Conservation (phyloP, 2,888 invertebrate genomes). For the Hirtodrosophila duncani region DNA sequence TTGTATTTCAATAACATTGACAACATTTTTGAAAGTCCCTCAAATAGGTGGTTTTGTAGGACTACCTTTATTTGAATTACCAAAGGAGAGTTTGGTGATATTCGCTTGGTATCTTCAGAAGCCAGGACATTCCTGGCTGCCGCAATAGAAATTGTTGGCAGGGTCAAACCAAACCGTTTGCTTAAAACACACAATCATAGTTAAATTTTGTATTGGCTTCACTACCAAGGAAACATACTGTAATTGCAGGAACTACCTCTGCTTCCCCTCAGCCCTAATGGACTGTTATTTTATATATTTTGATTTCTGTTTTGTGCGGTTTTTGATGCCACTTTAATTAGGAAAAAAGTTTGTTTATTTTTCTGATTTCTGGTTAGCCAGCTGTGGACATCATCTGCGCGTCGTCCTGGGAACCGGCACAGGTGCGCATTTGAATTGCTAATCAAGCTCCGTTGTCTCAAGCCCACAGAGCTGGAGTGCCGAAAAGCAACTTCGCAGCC, state of each 20-base stretch:
- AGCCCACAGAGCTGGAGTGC: constrained; percentile 12
- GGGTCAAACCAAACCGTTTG: no score
- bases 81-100: no score
- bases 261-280: background rate
- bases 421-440: constrained; percentile 57
- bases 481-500: constrained; percentile 8
- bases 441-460: constrained; percentile 56
- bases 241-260: no score
- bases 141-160: no score
- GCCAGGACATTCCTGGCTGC: no score
- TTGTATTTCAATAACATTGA: constrained; percentile 13
- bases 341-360: constrained; percentile 38
- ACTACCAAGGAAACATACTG: no score
- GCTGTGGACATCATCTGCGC: constrained; percentile 48
- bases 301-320: constrained; percentile 12
- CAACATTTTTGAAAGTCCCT: no score
- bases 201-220: no score
- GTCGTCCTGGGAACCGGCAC: background rate
- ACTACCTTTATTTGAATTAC: no score
- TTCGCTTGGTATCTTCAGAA: no score
- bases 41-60: no score
- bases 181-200: no score
- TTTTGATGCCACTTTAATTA: constrained; percentile 60
- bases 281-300: constrained; percentile 18
- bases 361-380: constrained; percentile 29